Conservation (phyloP, 2,888 invertebrate species). For the Xiphydria camelus region DNA sequence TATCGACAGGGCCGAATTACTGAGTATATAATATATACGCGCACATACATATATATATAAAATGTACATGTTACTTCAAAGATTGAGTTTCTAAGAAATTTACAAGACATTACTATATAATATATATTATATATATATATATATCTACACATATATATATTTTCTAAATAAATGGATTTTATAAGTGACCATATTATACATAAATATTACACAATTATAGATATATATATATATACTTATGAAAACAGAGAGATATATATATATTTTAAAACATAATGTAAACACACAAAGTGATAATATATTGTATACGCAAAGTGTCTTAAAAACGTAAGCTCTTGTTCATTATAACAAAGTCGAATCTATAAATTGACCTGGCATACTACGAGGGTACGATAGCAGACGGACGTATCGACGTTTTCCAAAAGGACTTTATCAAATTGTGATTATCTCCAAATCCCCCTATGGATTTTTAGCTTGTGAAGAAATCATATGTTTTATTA, state of each 20-base stretch:
- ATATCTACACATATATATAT: constrained; percentile 28
- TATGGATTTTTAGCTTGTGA: too few relatives aligned
- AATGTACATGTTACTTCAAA: background rate
- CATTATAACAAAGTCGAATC: too few relatives aligned
- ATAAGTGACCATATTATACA: constrained; percentile 37
- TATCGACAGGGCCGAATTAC: background rate
- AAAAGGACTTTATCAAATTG: too few relatives aligned
- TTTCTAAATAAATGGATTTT: constrained; percentile 36
- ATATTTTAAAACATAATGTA: constrained; percentile 6
- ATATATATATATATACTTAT: constrained; percentile 19
- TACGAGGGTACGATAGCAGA: too few relatives aligned
- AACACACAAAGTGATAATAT: constrained; percentile 20
- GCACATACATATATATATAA: too few relatives aligned
- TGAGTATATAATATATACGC: background rate
- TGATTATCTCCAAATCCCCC: too few relatives aligned
- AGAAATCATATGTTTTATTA: too few relatives aligned
- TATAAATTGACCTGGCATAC: too few relatives aligned
- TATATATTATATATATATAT: constrained; percentile 18
- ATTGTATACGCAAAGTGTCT: constrained; percentile 21
- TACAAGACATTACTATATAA: constrained; percentile 9
- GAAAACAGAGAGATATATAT: constrained; percentile 22
- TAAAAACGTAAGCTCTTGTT: constrained; percentile 16
- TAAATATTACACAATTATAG: constrained; percentile 20
- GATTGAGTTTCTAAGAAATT: constrained; percentile 6
- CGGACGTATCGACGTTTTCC: too few relatives aligned